Evolutionary conservation across 2,888 invertebrate genomes (phyloP).

Genomic region (Hydriomena furcata): DNA sequence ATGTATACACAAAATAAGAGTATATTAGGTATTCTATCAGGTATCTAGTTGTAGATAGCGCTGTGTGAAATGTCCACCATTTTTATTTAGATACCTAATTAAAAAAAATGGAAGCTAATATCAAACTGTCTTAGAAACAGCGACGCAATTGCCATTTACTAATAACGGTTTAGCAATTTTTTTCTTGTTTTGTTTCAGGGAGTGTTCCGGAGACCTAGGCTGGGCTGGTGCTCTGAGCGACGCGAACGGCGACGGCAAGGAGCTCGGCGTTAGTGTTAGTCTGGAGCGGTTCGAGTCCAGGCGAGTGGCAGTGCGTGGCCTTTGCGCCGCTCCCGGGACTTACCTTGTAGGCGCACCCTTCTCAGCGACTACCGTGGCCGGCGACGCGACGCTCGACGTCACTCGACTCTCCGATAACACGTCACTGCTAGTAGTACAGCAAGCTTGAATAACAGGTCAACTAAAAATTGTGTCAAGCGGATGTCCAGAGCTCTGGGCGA

Average conservation of each 20-base stretch:
- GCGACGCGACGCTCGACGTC: conserved; percentile 39
- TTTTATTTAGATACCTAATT: too few relatives aligned
- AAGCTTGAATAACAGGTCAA: conserved; percentile 42
- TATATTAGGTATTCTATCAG: too few relatives aligned
- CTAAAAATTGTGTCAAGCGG: too few relatives aligned
- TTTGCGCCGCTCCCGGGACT: conserved; percentile 86
- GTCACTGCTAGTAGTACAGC: conserved; percentile 66
- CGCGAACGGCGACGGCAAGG: conserved; percentile 61
- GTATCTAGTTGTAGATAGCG: too few relatives aligned
- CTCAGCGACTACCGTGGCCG: conserved; percentile 55
- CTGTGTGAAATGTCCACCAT: too few relatives aligned
- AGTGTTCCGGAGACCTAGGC: conserved; percentile 61
- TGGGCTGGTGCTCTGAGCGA: conserved; percentile 76
- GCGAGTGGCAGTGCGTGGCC: conserved; percentile 83
- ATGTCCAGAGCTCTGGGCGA: too few relatives aligned
- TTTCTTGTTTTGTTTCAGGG: conserved; percentile 47
- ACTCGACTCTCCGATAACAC: conserved; percentile 59
- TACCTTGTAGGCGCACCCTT: conserved; percentile 87
- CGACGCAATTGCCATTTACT: too few relatives aligned
- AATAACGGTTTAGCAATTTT: too few relatives aligned
- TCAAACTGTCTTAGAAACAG: too few relatives aligned
- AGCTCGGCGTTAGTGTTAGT: conserved; percentile 64
- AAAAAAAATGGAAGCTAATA: too few relatives aligned
- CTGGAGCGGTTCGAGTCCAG: conserved; percentile 79
- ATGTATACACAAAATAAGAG: too few relatives aligned